Percentiles rank a stretch among this genome's conserved stretches.
phyloP scores from a whole-genome alignment of 2,888 invertebrate species.

The Bellardia bayeri region DNA sequence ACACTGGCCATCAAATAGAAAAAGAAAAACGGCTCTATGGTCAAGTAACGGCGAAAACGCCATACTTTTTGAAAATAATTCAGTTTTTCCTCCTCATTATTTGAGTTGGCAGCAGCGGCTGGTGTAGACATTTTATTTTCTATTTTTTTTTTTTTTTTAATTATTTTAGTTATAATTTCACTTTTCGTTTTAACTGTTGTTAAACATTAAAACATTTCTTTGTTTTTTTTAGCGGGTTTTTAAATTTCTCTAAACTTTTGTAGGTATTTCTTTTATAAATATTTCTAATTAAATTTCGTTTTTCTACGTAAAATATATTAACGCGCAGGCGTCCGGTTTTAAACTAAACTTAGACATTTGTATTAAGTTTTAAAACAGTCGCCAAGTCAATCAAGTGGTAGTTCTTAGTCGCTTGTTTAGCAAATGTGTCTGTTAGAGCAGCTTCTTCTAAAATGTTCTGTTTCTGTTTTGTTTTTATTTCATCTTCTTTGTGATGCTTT shows the following conservation, averaged over 20 bases:
- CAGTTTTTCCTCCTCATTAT: conserved; percentile 74
- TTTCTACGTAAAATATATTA: neutral
- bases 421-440: neutral
- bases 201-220: conserved; percentile 26
- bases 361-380: conserved; percentile 58
- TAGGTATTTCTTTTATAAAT: neutral
- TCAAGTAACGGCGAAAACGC: conserved; percentile 81
- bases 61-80: conserved; percentile 81
- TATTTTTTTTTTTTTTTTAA: neutral
- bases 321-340: conserved; percentile 69
- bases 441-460: conserved; percentile 41
- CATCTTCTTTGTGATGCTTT: conserved; percentile 35
- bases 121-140: conserved; percentile 52
- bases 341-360: conserved; percentile 69
- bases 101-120: neutral
- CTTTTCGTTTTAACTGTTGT: neutral
- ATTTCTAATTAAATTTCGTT: neutral
- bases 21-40: conserved; percentile 83
- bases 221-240: neutral
- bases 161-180: conserved; percentile 16
- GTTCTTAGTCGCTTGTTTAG: conserved; percentile 19
- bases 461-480: conserved; percentile 28
- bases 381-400: conserved; percentile 22
- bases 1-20: conserved; percentile 82
- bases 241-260: neutral